Conservation (phyloP, 2,888 invertebrate genomes). For the Sminthurinus aureus region DNA sequence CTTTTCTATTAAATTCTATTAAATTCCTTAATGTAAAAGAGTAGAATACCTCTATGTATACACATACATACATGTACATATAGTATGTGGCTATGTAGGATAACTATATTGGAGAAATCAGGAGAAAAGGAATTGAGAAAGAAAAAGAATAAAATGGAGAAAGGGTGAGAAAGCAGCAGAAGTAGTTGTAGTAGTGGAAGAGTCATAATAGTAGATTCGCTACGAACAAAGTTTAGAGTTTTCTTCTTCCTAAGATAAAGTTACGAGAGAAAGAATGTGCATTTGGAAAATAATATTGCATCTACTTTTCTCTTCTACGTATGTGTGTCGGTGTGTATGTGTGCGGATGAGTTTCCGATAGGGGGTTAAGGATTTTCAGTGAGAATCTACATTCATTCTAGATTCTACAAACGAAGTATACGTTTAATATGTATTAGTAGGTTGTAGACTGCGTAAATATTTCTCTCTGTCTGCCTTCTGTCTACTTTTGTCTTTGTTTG, state of each 20-base stretch:
- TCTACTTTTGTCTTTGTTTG: background rate
- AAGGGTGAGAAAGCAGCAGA: background rate
- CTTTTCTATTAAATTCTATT: conserved; percentile 32
- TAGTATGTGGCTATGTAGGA: no score
- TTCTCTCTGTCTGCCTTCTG: background rate
- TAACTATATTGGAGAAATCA: background rate
- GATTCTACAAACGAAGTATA: background rate
- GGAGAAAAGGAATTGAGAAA: conserved; percentile 4
- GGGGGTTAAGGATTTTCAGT: no score
- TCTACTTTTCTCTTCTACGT: conserved; percentile 34
- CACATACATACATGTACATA: background rate
- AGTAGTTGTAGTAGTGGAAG: background rate
- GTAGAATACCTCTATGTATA: no score
- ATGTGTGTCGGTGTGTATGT: conserved; percentile 20
- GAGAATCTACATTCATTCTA: no score
- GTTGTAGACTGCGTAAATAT: no score
- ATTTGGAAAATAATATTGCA: conserved; percentile 35
- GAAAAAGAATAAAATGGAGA: conserved; percentile 22
- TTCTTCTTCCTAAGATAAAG: conserved; percentile 30
- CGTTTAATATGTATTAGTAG: no score
- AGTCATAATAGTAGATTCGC: conserved; percentile 20
- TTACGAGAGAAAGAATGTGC: conserved; percentile 36
- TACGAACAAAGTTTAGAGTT: conserved; percentile 14
- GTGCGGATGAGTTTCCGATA: background rate
- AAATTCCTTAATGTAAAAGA: conserved; percentile 11